Base-by-base conservation (phyloP, 2,888 invertebrate genomes). In the Nephrotoma guestfalica region DNA sequence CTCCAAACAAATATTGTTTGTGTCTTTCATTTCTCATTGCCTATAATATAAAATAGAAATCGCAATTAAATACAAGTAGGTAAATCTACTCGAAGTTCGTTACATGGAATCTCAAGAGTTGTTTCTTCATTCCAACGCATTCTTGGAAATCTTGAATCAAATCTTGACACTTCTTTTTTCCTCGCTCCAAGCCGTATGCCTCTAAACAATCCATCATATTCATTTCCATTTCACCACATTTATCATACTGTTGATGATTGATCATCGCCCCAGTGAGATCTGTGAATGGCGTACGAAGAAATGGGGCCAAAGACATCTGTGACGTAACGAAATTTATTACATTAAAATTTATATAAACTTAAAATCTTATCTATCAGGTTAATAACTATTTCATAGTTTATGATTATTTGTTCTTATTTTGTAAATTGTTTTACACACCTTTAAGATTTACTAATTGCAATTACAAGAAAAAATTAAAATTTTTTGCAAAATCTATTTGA, bases 171-270 rank as follows among this genome's bases (percentile, higher is more conserved):
- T 94, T 94, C n/a, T 89, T 89, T 47, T 91, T 88, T 0, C 95
- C 95, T 71, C 93, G 92, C n/a, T 94, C 93, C 9, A 94, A 89
- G 0, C 97, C 97, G 88, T 97, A 96, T 2, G 96, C 97, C 89
- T 97, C 96, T 86, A 96, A 89, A 89, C 97, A 97, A 88, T 97
- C 95, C 92, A 95, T 93, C 89, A 94, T 93, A 43, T 93, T 93
- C 90, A 95, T 92, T 91, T 97, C 96, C 88, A 95, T 91, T 87
- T 93, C 92, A 47, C 93, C 94, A 89, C 97, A 97, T 41, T 91
- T 90, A 40, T 94, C 94, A 89, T 93, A 91, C 89, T 93, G 91
- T 90, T 96, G 96, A 88, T 94, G 94, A 87, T 94, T 95, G 41
- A 94, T 89, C 87, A 95, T 86, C 30, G 93, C 92, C 88, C 94